phyloP scores from a whole-genome alignment of 2,797 vertebrate genomes.

The Delichon dasypus region DNA sequence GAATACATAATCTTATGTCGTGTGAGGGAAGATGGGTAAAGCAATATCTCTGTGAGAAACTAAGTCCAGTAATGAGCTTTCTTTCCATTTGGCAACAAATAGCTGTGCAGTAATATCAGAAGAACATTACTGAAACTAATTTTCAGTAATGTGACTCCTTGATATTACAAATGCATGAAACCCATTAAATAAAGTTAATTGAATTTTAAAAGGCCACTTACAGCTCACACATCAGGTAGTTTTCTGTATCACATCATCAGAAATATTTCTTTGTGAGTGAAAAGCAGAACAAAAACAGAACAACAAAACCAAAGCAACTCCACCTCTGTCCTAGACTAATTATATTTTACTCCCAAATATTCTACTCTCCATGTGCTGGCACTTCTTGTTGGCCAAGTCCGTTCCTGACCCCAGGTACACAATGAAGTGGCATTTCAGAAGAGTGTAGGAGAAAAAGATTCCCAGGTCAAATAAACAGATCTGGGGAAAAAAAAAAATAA shows the following conservation, averaged over 20 bases:
- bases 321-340: not conserved
- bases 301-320: not conserved
- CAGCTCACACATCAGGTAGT: conserved; percentile 58
- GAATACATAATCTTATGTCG: not conserved
- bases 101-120: conserved; percentile 50
- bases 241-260: conserved; percentile 48
- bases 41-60: not conserved
- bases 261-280: not conserved
- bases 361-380: fast-evolving
- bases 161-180: conserved; percentile 66
- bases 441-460: not conserved
- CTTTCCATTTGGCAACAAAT: conserved; percentile 59
- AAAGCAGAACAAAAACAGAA: not conserved
- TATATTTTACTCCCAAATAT: not conserved
- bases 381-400: not conserved
- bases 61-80: conserved; percentile 42
- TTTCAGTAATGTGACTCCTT: conserved; percentile 65
- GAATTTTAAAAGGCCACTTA: conserved; percentile 69
- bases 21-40: not conserved
- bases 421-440: not conserved
- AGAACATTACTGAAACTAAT: conserved; percentile 67
- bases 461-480: not conserved
- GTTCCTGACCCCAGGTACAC: not conserved
- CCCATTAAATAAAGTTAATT: conserved; percentile 70
- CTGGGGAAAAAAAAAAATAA: not conserved